phyloP scores from a whole-genome alignment of 2,113 vertebrate genomes.

The Eulemur rufifrons region DNA sequence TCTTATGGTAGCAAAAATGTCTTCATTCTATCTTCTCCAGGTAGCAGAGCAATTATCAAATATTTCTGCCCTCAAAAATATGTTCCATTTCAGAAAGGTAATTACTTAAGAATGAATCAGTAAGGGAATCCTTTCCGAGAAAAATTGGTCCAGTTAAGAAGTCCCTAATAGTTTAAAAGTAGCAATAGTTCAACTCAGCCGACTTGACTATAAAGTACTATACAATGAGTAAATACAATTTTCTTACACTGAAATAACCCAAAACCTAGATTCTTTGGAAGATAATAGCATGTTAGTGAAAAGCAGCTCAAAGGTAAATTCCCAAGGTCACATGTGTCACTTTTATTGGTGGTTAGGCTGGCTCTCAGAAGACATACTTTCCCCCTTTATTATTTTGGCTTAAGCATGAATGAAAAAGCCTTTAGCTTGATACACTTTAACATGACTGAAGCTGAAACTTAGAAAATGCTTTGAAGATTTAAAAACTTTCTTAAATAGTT shows the following conservation, averaged over 20 bases:
- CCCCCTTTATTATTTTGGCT: neutral
- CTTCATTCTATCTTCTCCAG: neutral
- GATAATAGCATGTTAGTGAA: neutral
- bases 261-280: neutral
- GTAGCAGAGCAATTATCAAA: neutral
- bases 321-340: neutral
- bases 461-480: neutral
- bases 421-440: neutral
- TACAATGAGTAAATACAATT: neutral
- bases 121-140: neutral
- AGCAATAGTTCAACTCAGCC: neutral
- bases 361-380: neutral
- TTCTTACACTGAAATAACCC: neutral
- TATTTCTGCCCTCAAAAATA: constrained; percentile 28
- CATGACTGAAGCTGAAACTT: neutral
- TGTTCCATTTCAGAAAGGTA: neutral
- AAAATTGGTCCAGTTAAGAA: neutral
- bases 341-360: neutral
- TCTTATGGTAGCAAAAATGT: neutral
- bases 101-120: neutral
- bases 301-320: neutral
- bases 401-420: neutral
- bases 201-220: neutral
- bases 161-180: neutral
- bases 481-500: neutral